phyloP scores from a whole-genome alignment of 2,888 invertebrate genomes.

The Cenopis cana region DNA sequence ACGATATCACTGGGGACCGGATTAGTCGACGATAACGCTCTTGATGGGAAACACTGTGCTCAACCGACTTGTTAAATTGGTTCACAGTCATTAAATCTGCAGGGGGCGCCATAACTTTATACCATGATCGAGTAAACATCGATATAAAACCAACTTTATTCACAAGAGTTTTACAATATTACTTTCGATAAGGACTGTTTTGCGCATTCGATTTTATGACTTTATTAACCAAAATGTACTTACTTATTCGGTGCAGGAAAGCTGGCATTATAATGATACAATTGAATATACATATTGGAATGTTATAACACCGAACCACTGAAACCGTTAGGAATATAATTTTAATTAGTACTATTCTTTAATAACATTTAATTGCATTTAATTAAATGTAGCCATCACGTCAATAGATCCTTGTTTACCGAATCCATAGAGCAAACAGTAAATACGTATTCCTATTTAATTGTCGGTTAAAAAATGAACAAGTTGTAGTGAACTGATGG shows the following conservation, averaged over 20 bases:
- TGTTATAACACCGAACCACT: neutral
- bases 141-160: conserved; percentile 54
- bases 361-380: too few relatives aligned
- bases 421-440: conserved; percentile 13
- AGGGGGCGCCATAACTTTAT: conserved; percentile 64
- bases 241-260: neutral
- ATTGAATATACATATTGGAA: conserved; percentile 17
- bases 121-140: conserved; percentile 60
- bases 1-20: conserved; percentile 80
- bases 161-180: conserved; percentile 43
- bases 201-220: conserved; percentile 39
- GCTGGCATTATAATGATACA: neutral
- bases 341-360: neutral
- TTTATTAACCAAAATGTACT: conserved; percentile 23
- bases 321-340: neutral
- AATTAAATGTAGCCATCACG: neutral
- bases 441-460: neutral
- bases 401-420: neutral
- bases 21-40: conserved; percentile 81
- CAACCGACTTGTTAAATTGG: conserved; percentile 75
- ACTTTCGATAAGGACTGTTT: conserved; percentile 32
- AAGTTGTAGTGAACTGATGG: conserved; percentile 58
- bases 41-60: conserved; percentile 76
- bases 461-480: conserved; percentile 42
- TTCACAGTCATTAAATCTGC: conserved; percentile 69